phyloP scores from a whole-genome alignment of 2,797 vertebrate species.

The Pogonophryne albipinna region DNA sequence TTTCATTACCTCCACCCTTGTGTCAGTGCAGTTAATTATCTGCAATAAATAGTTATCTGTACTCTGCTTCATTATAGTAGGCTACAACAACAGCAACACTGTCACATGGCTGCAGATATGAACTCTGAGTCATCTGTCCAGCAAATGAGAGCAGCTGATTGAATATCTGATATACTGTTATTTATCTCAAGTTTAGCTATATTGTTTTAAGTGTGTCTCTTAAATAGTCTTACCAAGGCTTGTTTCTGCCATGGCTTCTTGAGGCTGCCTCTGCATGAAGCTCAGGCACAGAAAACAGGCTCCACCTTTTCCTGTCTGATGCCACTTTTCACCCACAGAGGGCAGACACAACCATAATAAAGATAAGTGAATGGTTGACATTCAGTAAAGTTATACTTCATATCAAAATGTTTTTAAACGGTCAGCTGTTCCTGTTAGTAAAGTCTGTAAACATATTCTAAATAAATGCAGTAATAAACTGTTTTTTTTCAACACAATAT shows the following conservation, averaged over 20 bases:
- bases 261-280: background rate
- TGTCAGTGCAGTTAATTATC: background rate
- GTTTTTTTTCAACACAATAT: too few relatives aligned
- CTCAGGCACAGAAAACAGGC: slow-evolving; percentile 2
- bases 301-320: slow-evolving; percentile 41
- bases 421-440: background rate
- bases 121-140: background rate
- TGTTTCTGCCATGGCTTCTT: slow-evolving; percentile 54
- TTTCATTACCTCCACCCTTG: background rate
- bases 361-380: background rate
- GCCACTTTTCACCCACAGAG: slow-evolving; percentile 7
- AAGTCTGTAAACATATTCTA: background rate
- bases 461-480: too few relatives aligned
- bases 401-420: background rate
- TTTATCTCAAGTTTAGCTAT: background rate
- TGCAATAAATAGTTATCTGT: background rate
- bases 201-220: background rate
- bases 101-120: slow-evolving; percentile 1
- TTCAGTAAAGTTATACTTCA: too few relatives aligned
- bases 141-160: background rate
- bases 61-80: background rate
- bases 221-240: slow-evolving; percentile 49
- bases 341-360: slow-evolving; percentile 7
- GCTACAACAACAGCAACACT: background rate
- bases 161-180: background rate